Base-by-base conservation (phyloP, 2,113 vertebrate genomes). In the Lepus timidus region DNA sequence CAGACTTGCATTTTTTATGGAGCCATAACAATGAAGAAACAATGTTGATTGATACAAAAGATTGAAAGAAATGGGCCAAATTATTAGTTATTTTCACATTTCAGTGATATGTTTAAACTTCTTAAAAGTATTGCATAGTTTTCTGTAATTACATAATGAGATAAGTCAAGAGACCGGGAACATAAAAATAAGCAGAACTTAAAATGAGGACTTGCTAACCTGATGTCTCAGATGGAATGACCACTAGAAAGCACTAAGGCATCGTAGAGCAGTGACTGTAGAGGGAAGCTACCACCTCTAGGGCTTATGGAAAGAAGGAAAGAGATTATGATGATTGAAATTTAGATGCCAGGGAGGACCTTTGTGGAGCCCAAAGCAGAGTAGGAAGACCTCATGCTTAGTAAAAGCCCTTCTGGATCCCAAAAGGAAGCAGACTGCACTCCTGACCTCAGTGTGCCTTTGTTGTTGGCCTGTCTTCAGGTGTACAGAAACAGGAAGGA, bases 281-380 rank as follows among this genome's bases (percentile, higher is more conserved):
- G 2, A 22, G 67, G 4, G 20, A 4, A 12, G 17, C 0, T 0
- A 2, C 2, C 4, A 9, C 27, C 16, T 13, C 6, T 7, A 52
- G 61, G 39, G 3, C 33, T 51, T 64, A 20, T 39, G 85, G 44
- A 58, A 31, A 11, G 20, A 49, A 71, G 44, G 39, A 51, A n/a
- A 33, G 70, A 36, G 27, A 29, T 1, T 19, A 11, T 27, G 33
- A 25, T 29, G 31, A 36, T 9, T 64, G 31, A 62, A 49, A 9
- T 2, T 6, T 0, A 16, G 25, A 85, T 3, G 2, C 13, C 33
- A 12, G 20, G 29, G 65, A 31, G 74, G 10, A 12, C 8, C 29
- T 22, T 16, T 4, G 31, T 16, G 52, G 29, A 20, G 0, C 13
- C 17, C 33, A 33, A 7, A 55, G 62, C 62, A 31, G 16, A 64